A percentile compares a stretch with the other conserved stretches of the same genome.
phyloP scores from a whole-genome alignment of 2,113 vertebrate species.

The Noturus placidus region DNA sequence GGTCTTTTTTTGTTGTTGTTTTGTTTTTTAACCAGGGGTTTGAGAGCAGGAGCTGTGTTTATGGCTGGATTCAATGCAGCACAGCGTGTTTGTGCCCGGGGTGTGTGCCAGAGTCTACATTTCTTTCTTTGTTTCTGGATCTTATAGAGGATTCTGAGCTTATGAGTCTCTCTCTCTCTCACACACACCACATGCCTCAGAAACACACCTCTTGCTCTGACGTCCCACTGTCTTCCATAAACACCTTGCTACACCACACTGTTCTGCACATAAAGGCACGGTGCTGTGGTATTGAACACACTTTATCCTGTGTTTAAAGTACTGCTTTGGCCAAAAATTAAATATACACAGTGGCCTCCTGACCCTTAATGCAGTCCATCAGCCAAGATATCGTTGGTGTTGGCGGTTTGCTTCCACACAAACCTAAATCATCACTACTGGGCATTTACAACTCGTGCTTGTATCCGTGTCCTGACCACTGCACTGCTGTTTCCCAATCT shows the following conservation, averaged over 20 bases:
- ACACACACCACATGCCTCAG: neutral
- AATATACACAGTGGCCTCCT: neutral
- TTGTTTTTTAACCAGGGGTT: neutral
- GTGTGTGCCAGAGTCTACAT: neutral
- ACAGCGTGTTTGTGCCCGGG: neutral
- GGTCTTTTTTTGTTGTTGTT: neutral
- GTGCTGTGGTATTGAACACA: neutral
- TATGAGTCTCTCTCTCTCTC: neutral
- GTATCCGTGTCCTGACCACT: neutral
- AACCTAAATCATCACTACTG: neutral
- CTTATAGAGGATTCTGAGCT: constrained; percentile 28
- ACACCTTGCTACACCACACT: neutral
- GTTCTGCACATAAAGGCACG: neutral
- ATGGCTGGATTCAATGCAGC: neutral
- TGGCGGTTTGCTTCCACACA: neutral
- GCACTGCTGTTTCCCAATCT: neutral
- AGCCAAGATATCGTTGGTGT: neutral
- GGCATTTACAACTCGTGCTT: neutral
- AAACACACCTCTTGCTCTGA: neutral
- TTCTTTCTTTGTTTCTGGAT: constrained; percentile 34
- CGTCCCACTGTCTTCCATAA: neutral
- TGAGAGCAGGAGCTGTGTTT: constrained; percentile 15
- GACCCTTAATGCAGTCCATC: neutral
- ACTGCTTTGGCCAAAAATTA: neutral
- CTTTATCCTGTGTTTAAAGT: neutral